Conservation (phyloP, 2,888 invertebrate species). For the Nebria salina region DNA sequence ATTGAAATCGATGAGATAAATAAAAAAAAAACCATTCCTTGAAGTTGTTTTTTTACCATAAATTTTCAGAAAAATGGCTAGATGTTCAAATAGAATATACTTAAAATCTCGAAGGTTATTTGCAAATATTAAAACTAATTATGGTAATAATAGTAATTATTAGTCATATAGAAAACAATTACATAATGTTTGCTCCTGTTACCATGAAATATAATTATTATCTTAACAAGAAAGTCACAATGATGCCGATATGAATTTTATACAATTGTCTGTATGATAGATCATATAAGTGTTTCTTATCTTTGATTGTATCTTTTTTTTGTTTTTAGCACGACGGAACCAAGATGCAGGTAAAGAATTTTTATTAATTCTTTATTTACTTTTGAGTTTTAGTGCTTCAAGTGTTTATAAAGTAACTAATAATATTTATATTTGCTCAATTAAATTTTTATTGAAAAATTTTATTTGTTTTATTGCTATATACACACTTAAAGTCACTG, state of each 20-base stretch:
- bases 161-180: neutral
- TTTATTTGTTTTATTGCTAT: too few species aligned
- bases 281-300: conserved; percentile 7
- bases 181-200: neutral
- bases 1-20: too few species aligned
- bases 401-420: neutral
- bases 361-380: conserved; percentile 37
- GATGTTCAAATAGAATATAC: neutral
- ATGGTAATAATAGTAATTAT: conserved; percentile 10
- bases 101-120: neutral
- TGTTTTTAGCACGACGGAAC: conserved; percentile 45
- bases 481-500: too few species aligned
- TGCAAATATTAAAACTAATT: conserved; percentile 5
- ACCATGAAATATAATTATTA: conserved; percentile 7
- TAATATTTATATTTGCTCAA: neutral
- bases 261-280: neutral
- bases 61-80: neutral
- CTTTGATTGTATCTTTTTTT: conserved; percentile 41
- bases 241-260: neutral
- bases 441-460: neutral
- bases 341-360: conserved; percentile 43
- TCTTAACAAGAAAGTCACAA: neutral
- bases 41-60: too few species aligned
- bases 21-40: too few species aligned
- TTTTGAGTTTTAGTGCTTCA: conserved; percentile 16